phyloP scores from a whole-genome alignment of 2,797 vertebrate genomes.

The Cottoperca gobio region DNA sequence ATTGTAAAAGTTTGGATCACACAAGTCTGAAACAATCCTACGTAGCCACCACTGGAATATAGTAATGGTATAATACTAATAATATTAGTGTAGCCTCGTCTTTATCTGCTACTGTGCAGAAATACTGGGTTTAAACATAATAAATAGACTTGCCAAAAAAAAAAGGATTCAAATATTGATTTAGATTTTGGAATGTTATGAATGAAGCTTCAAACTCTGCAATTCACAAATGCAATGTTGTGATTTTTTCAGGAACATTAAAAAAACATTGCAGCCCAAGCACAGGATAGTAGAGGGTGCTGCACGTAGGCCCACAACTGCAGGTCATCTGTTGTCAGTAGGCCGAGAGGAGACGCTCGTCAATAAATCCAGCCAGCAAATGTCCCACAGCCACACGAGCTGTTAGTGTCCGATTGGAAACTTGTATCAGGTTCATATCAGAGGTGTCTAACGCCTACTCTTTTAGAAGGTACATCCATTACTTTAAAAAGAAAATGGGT shows the following conservation, averaged over 20 bases:
- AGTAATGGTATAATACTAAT: no score
- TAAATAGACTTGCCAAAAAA: no score
- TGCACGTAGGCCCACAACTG: background rate
- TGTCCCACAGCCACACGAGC: constrained; percentile 7
- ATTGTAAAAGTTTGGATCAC: no score
- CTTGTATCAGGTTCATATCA: background rate
- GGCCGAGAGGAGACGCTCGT: constrained; percentile 29
- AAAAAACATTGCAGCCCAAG: background rate
- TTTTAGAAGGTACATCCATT: constrained; percentile 26
- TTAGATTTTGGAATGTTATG: no score
- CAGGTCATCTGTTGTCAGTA: constrained; percentile 23
- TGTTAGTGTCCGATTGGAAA: background rate
- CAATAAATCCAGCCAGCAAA: constrained; percentile 21
- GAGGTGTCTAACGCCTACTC: constrained; percentile 17
- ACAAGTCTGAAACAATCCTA: no score
- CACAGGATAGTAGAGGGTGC: background rate
- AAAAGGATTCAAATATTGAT: no score
- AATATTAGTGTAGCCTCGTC: no score
- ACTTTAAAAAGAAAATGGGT: background rate
- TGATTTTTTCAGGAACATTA: background rate
- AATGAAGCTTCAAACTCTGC: background rate
- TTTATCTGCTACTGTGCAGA: no score
- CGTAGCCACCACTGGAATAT: no score
- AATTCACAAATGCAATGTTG: background rate
- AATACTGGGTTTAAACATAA: no score